Evolutionary conservation across 2,797 vertebrate species (phyloP).

Genomic region (Pelobates cultripes): DNA sequence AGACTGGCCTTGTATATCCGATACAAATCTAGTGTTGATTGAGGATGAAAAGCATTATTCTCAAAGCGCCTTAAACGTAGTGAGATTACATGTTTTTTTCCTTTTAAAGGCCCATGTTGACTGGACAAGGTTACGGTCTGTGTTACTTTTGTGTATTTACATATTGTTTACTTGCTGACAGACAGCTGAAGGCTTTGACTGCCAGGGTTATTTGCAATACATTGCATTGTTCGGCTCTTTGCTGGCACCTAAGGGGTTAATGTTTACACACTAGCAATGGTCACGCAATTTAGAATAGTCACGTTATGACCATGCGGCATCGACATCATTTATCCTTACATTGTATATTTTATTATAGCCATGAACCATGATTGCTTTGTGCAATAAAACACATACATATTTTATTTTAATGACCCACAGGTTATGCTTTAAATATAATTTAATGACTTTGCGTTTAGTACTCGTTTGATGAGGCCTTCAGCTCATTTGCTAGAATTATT

Average conservation of each 20-base stretch:
- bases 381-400: conserved; percentile 13
- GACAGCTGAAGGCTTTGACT: not conserved
- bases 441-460: not conserved
- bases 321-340: not conserved
- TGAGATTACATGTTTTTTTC: conserved; percentile 1
- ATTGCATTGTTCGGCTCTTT: not conserved
- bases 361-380: conserved; percentile 13
- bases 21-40: conserved; percentile 8
- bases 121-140: conserved; percentile 1
- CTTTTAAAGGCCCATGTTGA: conserved; percentile 7
- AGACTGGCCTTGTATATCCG: conserved; percentile 1
- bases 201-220: not conserved
- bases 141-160: conserved; percentile 11
- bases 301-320: no score
- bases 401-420: no score
- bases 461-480: not conserved
- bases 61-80: not conserved
- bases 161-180: conserved; percentile 15
- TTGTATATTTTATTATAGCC: conserved; percentile 10
- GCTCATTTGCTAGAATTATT: no score
- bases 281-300: not conserved
- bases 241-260: not conserved
- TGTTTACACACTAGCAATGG: not conserved
- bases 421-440: conserved; percentile 1
- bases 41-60: conserved; percentile 7